Evolutionary conservation across 2,113 vertebrate genomes (phyloP), one percentile per base, ranked within the genome.

Genomic region (Nycticryphes semicollaris): DNA sequence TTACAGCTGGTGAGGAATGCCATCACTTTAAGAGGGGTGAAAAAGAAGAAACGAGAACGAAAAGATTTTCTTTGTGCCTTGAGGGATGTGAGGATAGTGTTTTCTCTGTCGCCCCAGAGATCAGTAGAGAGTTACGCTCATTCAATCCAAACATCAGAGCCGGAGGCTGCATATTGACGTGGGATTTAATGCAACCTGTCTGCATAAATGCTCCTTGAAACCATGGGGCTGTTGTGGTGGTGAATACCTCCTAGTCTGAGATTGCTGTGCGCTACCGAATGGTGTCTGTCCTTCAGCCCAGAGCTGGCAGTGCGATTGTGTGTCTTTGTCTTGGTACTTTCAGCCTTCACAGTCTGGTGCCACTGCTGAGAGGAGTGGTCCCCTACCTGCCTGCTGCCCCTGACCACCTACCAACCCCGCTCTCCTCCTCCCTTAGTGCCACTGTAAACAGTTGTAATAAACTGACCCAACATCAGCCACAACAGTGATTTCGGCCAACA

Each of bases 1-100:
- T 90, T 96, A 73, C 84, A 83, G 83, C 91, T 91, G 82, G 45
- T 56, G 92, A 88, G 93, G 93, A 95, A 86, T 50, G 75, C 67
- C 94, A 83, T 80, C 24, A 1, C 92, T 87, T 68, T 75, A 30
- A 92, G 76, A 89, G 73, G 74, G 69, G 64, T 84, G 80, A 33
- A 81, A 92, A 93, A 89, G 66, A 78, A 89, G 74, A 88, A 94
- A 64, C 62, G 92, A 81, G 76, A 90, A 86, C 0, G 22, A 66
- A 67, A 78, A 90, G 37, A 63, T 87, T 95, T 90, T 63, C 72
- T 90, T 85, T 73, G 59, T 76, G 66, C 93, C 81, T 84, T 27
- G 35, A 31, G 84, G 91, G 79, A 37, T 59, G 75, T 84, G 57
- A 57, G 57, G 64, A 53, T 73, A 48, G 60, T 51, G 51, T 82